phyloP scores from a whole-genome alignment of 1,140 invertebrate species.

The Streblospio benedicti region DNA sequence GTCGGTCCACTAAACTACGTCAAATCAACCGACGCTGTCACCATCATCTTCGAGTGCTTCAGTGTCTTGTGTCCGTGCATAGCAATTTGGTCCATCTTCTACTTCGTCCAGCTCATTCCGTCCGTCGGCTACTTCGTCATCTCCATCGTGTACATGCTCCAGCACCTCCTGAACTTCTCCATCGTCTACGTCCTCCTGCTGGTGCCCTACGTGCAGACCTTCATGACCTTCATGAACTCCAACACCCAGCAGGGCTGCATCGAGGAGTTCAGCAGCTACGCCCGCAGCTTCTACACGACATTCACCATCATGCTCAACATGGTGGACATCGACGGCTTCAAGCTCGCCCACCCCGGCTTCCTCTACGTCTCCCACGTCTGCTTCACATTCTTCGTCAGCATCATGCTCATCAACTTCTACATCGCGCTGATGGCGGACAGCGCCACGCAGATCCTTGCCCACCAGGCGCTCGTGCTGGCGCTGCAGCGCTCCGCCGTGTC shows the following conservation, averaged over 20 bases:
- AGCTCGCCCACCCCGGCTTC: background rate
- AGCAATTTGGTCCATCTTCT: background rate
- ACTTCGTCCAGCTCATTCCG: background rate
- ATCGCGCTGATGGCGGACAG: conserved; percentile 7
- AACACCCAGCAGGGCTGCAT: conserved; percentile 1
- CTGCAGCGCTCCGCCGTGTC: background rate
- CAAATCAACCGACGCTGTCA: background rate
- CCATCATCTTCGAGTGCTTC: background rate
- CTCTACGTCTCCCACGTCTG: conserved; percentile 4
- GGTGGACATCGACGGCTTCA: background rate
- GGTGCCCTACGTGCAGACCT: background rate
- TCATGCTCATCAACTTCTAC: conserved; percentile 6
- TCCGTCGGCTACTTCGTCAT: conserved; percentile 4
- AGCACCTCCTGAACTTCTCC: background rate
- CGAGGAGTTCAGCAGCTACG: background rate
- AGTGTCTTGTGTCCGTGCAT: background rate
- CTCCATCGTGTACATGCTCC: background rate
- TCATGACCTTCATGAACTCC: background rate
- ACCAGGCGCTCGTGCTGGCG: background rate
- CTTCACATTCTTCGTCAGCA: conserved; percentile 3
- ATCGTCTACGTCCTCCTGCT: background rate
- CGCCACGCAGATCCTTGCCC: background rate
- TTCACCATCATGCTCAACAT: conserved; percentile 8
- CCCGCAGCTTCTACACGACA: background rate
- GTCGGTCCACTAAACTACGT: background rate